A percentile compares a stretch with the other conserved stretches of the same genome.
Evolutionary conservation across 1,140 invertebrate genomes (phyloP).

Genomic region (Helicorthomorpha holstii): DNA sequence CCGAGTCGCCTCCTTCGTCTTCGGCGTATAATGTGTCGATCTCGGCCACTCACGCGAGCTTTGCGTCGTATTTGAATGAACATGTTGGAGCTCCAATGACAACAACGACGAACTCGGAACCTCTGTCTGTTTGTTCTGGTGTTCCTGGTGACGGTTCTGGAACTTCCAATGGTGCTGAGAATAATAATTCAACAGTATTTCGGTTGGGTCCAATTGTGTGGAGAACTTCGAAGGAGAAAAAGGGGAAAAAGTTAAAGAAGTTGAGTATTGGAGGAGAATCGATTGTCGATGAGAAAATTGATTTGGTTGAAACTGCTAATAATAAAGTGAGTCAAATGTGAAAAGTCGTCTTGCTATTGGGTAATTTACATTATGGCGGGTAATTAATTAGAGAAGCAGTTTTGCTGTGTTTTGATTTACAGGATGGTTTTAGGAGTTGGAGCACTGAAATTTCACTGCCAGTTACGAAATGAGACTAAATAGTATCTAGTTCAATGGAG

Average conservation of each 20-base stretch:
- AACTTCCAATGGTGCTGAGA: neutral
- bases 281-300: too few species aligned
- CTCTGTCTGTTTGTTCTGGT: neutral
- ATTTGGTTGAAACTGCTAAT: too few species aligned
- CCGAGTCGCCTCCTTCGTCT: slow-evolving; percentile 17
- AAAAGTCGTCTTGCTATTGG: too few species aligned
- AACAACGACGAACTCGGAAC: slow-evolving; percentile 12
- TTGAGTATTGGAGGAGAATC: too few species aligned
- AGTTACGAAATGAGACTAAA: too few species aligned
- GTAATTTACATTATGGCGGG: too few species aligned
- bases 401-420: too few species aligned
- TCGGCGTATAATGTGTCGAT: neutral
- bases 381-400: too few species aligned
- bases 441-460: too few species aligned
- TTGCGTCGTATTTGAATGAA: slow-evolving; percentile 7
- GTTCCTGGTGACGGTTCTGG: neutral
- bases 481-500: too few species aligned
- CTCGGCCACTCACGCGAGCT: neutral
- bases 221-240: slow-evolving; percentile 27
- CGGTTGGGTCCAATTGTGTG: slow-evolving; percentile 50
- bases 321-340: too few species aligned
- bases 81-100: slow-evolving; percentile 18
- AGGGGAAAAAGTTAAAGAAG: neutral
- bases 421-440: too few species aligned
- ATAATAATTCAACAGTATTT: slow-evolving; percentile 8